Percentiles rank a stretch among this genome's conserved stretches.
Conservation (phyloP, 1,140 invertebrate genomes). For the Eupeodes corollae region DNA sequence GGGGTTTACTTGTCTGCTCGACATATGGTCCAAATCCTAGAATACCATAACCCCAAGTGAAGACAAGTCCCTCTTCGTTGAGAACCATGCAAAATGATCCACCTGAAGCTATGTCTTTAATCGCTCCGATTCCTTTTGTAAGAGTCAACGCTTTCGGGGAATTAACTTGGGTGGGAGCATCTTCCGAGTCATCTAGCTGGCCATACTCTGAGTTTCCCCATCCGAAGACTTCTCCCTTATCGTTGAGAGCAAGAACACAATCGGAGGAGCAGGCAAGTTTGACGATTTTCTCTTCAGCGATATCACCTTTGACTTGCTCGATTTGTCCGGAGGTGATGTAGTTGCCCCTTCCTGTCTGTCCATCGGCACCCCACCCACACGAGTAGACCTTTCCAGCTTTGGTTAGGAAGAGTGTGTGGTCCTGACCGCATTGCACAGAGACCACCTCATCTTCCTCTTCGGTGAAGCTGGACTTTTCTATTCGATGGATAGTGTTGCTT, state of each 20-base stretch:
- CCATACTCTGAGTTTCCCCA: constrained; percentile 96
- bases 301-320: constrained; percentile 62
- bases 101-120: constrained; percentile 71
- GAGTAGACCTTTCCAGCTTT: constrained; percentile 69
- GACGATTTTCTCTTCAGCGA: constrained; percentile 69
- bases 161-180: constrained; percentile 49
- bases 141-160: constrained; percentile 55
- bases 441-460: constrained; percentile 52
- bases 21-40: constrained; percentile 77
- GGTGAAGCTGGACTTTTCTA: constrained; percentile 46
- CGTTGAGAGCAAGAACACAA: constrained; percentile 81
- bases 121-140: constrained; percentile 54
- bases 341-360: constrained; percentile 78
- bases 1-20: constrained; percentile 50
- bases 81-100: constrained; percentile 70
- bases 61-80: constrained; percentile 69
- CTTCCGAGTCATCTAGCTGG: constrained; percentile 51
- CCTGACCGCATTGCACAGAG: constrained; percentile 66
- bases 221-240: constrained; percentile 86
- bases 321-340: constrained; percentile 51
- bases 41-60: constrained; percentile 87
- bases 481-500: constrained; percentile 53
- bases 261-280: constrained; percentile 71
- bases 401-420: constrained; percentile 76
- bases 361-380: constrained; percentile 91